Evolutionary conservation across 2,888 invertebrate genomes (phyloP).

Genomic region (Drosophila fulvimacula): DNA sequence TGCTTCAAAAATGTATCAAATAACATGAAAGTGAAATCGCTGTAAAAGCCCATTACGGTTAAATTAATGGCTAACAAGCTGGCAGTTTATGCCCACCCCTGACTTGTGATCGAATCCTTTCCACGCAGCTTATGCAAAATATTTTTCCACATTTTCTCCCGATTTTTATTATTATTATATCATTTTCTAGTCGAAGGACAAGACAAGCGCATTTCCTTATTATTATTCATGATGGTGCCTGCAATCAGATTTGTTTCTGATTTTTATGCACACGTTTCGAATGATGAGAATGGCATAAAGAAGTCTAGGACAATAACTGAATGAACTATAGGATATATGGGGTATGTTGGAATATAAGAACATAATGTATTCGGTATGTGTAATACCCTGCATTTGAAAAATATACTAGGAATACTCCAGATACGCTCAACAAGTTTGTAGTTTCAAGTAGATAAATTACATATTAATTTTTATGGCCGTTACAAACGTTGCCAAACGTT

Average conservation of each 20-base stretch:
- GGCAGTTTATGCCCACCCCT: conserved; percentile 8
- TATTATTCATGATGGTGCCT: conserved; percentile 71
- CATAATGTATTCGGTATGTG: no score
- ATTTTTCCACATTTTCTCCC: conserved; percentile 43
- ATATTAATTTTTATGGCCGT: no score
- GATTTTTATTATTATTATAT: conserved; percentile 45
- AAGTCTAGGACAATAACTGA: no score
- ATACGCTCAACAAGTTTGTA: no score
- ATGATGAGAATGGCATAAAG: conserved; percentile 5
- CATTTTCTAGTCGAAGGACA: conserved; percentile 7
- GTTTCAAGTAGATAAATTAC: no score
- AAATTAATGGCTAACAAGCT: conserved; percentile 69
- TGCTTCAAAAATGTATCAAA: conserved; percentile 67
- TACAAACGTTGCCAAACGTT: no score
- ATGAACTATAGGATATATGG: background rate
- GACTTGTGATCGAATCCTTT: conserved; percentile 46
- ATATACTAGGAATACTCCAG: no score
- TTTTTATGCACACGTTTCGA: conserved; percentile 54
- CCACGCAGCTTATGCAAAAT: conserved; percentile 55
- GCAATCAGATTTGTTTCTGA: conserved; percentile 60
- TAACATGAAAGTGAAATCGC: conserved; percentile 72
- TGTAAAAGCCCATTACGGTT: conserved; percentile 68
- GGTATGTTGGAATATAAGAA: background rate
- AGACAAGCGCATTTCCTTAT: conserved; percentile 44
- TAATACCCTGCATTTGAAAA: no score